Conservation (phyloP, 1,140 invertebrate genomes). For the Drosophila littoralis region DNA sequence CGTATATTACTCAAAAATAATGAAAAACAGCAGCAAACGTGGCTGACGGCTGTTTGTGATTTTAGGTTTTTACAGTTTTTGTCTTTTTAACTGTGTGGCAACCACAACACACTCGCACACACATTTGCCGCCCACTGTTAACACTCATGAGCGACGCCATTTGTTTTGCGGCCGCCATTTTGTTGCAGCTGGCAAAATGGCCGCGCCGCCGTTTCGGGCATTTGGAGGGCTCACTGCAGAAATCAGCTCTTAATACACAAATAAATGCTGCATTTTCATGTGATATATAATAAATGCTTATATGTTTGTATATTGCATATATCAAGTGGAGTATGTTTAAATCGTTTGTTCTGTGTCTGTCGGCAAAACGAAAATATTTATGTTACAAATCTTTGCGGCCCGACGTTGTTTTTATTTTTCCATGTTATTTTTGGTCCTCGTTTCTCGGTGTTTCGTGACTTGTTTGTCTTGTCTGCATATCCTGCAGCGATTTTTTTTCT, state of each 20-base stretch:
- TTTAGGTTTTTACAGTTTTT: slow-evolving; percentile 13
- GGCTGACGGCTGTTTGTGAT: slow-evolving; percentile 47
- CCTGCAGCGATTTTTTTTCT: slow-evolving; percentile 71
- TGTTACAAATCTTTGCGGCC: slow-evolving; percentile 77
- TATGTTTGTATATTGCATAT: slow-evolving; percentile 24
- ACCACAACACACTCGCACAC: neutral
- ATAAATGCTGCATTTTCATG: slow-evolving; percentile 72
- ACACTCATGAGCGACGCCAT: slow-evolving; percentile 69
- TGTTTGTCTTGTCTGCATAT: slow-evolving; percentile 82
- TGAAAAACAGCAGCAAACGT: slow-evolving; percentile 47
- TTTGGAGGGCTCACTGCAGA: slow-evolving; percentile 29
- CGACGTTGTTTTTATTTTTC: slow-evolving; percentile 50
- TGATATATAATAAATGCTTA: slow-evolving; percentile 13
- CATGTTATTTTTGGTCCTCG: slow-evolving; percentile 32
- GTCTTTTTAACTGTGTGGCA: slow-evolving; percentile 2
- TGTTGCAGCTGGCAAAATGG: slow-evolving; percentile 73
- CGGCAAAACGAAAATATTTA: slow-evolving; percentile 70
- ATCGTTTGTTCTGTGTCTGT: slow-evolving; percentile 55
- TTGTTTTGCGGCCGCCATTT: slow-evolving; percentile 71
- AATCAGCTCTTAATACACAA: slow-evolving; percentile 76
- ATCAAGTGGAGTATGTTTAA: slow-evolving; percentile 46
- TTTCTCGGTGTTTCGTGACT: slow-evolving; percentile 64
- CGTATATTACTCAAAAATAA: slow-evolving; percentile 75
- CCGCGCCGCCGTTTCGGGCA: slow-evolving; percentile 38
- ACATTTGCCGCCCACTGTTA: slow-evolving; percentile 46